Evolutionary conservation across 2,113 vertebrate genomes (phyloP).

Genomic region (Narcine bancroftii): DNA sequence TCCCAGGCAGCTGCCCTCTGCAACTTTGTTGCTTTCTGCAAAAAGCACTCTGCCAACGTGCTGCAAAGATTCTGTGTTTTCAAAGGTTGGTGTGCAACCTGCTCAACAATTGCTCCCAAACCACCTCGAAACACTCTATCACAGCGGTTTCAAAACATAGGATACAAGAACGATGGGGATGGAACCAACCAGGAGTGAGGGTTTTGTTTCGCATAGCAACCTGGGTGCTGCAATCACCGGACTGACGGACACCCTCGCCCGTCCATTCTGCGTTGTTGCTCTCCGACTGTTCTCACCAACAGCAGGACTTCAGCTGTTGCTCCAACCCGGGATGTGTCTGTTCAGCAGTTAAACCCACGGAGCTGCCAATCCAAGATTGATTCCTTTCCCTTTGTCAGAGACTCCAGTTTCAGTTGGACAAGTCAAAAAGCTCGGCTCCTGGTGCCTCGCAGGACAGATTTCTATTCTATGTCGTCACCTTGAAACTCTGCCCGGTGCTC

Average conservation of each 20-base stretch:
- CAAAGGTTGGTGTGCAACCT: too few relatives aligned
- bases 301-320: conserved; percentile 24
- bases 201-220: conserved; percentile 62
- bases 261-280: conserved; percentile 32
- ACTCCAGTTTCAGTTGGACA: background rate
- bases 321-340: background rate
- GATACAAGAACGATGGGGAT: conserved; percentile 39
- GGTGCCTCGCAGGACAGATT: background rate
- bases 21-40: too few relatives aligned
- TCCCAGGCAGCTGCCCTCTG: too few relatives aligned
- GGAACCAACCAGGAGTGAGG: conserved; percentile 47
- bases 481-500: background rate
- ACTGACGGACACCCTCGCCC: conserved; percentile 31
- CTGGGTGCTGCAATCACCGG: conserved; percentile 40
- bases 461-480: background rate
- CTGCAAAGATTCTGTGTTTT: too few relatives aligned
- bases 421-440: background rate
- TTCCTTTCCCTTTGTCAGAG: background rate
- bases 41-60: too few relatives aligned
- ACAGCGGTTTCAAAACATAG: background rate
- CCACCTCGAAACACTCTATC: too few relatives aligned
- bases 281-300: too few relatives aligned
- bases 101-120: too few relatives aligned
- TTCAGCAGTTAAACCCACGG: conserved; percentile 17
- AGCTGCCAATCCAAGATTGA: background rate